These are phyloP conservation scores for Ceratoteleas bidentatus DNA, from an alignment of 1,140 invertebrate genomes.

Conservation along the genomic window DNA sequence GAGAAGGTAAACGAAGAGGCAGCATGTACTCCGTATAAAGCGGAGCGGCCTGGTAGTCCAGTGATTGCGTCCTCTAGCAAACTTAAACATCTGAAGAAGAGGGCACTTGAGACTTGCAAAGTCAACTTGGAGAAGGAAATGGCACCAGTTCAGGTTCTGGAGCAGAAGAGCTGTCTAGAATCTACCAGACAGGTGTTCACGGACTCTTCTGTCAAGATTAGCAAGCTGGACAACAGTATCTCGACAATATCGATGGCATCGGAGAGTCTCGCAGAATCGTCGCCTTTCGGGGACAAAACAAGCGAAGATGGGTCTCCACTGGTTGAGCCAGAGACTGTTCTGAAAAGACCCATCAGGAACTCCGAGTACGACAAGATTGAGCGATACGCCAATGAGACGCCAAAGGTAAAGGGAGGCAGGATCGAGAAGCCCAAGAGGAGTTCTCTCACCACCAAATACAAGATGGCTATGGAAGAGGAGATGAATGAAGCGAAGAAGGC, in stretches of 20 bases:
- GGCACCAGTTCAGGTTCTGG: not conserved
- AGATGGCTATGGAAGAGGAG: too few relatives aligned
- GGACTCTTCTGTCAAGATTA: constrained; percentile 14
- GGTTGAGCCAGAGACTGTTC: too few relatives aligned
- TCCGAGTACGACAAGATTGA: too few relatives aligned
- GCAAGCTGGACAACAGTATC: constrained; percentile 34
- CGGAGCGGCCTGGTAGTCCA: constrained; percentile 25
- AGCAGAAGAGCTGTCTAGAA: constrained; percentile 22
- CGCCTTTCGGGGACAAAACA: too few relatives aligned
- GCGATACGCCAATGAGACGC: too few relatives aligned
- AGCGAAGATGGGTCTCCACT: too few relatives aligned
- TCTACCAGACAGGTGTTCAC: constrained; percentile 29
- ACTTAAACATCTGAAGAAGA: constrained; percentile 17
- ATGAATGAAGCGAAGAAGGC: too few relatives aligned
- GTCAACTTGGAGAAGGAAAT: constrained; percentile 14
- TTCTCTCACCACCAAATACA: too few relatives aligned
- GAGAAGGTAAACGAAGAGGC: not conserved
- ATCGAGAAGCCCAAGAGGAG: too few relatives aligned
- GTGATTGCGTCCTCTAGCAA: constrained; percentile 46
- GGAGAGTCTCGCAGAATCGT: not conserved
- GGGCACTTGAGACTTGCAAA: not conserved
- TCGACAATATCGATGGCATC: constrained; percentile 33
- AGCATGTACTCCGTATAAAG: not conserved
- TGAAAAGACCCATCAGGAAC: too few relatives aligned
- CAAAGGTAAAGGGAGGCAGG: too few relatives aligned